Base-by-base conservation (phyloP, 2,113 vertebrate genomes). In the Osmerus eperlanus region DNA sequence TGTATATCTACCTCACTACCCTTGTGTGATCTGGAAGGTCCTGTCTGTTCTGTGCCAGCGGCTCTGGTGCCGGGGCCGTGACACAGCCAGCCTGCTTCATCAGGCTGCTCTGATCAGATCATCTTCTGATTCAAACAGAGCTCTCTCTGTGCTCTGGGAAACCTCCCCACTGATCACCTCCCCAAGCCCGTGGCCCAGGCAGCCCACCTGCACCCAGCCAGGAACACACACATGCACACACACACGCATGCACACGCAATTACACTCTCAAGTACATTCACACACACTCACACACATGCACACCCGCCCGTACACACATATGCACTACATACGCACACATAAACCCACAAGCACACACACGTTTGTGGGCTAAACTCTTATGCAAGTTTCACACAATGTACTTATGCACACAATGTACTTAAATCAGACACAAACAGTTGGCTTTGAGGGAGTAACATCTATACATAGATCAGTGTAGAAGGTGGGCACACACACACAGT, bases 311-410 rank as follows among this genome's bases (percentile, higher is more conserved):
- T 13, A 28, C 21, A 62, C 60, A 62, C 8, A 62, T 23, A 25
- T 61, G 21, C 25, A 29, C 16, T 13, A 28, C 21, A 62, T 2
- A 25, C 23, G 14, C 25, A 62, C 8, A 29, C 60, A 25, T 12
- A 25, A 19, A 29, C 15, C 77, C 74, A 71, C 55, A 53, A 2
- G 25, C 65, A 11, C 21, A 54, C 15, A 28, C 66, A 54, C 14
- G 2, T 11, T 15, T 52, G 4, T 28, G 66, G 47, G 23, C 68
- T 54, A 66, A 58, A 47, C 47, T 56, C 29, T 77, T 79, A 77
- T 53, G 63, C 72, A 70, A 72, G 65, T 36, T 72, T 81, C 77
- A 74, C 67, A 56, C 79, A 75, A 81, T 68, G 68, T 41, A 15
- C 41, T 3, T 47, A 60, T 23, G 23, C 77, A 74, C 67, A 56